Percentiles rank a stretch among this genome's conserved stretches.
phyloP scores from a whole-genome alignment of 2,113 vertebrate species.

The Bujurquina vittata region DNA sequence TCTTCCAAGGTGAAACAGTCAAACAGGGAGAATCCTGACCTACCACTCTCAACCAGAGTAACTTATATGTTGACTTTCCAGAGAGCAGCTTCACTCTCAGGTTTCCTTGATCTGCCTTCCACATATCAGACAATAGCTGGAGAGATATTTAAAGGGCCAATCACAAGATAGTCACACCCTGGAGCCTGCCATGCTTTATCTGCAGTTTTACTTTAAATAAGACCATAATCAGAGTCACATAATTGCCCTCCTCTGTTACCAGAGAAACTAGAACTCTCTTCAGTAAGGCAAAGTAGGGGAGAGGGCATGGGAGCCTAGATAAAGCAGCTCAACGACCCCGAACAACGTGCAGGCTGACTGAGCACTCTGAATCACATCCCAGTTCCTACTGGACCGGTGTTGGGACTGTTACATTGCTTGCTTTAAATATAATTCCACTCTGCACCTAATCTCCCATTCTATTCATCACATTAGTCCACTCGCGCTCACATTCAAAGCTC shows the following conservation, averaged over 20 bases:
- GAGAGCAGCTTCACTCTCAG: background rate
- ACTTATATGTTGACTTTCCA: background rate
- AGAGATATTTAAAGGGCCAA: background rate
- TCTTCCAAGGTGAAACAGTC: background rate
- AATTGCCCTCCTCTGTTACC: background rate
- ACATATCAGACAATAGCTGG: background rate
- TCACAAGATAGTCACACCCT: background rate
- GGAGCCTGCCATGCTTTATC: background rate
- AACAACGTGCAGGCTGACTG: constrained; percentile 38
- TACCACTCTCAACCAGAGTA: background rate
- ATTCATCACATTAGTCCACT: background rate
- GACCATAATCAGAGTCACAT: background rate
- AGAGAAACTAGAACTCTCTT: constrained; percentile 7
- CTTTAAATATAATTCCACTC: background rate
- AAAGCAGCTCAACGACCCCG: constrained; percentile 6
- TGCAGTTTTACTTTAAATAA: background rate
- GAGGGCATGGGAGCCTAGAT: constrained; percentile 19
- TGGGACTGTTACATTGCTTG: background rate
- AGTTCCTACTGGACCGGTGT: background rate
- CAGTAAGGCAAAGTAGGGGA: constrained; percentile 2
- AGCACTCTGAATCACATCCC: background rate
- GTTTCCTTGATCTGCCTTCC: background rate
- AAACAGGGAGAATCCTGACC: background rate
- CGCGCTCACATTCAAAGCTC: background rate
- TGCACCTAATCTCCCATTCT: constrained; percentile 22